These are phyloP conservation scores for Apostichopus parvimensis DNA, from an alignment of 35 echinoderm and acorn worm species.

Conservation along the genomic window DNA sequence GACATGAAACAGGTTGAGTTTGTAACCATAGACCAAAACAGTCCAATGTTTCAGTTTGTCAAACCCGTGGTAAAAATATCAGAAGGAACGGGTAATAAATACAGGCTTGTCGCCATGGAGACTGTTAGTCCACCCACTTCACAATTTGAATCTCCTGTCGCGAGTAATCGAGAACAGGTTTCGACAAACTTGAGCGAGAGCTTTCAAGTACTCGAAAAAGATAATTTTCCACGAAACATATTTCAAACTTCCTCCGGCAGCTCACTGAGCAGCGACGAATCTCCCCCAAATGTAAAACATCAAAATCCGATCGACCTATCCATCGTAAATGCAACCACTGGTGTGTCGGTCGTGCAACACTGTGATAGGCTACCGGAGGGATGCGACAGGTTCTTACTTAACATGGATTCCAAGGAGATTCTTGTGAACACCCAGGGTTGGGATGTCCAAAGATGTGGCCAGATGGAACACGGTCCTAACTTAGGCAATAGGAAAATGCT, in stretches of 20 bases:
- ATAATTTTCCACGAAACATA: neutral
- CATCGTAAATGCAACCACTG: neutral
- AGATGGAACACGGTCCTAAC: neutral
- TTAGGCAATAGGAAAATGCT: conserved; percentile 38
- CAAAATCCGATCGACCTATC: conserved; percentile 18
- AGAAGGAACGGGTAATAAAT: neutral
- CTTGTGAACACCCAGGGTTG: conserved; percentile 19
- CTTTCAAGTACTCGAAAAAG: neutral
- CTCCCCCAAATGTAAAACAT: neutral
- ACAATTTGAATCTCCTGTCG: neutral
- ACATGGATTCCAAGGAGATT: conserved; percentile 43
- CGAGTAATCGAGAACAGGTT: neutral
- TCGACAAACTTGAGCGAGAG: conserved; percentile 13
- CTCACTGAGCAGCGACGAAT: neutral
- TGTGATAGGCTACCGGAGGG: neutral
- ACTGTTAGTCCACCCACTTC: neutral
- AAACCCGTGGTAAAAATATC: neutral
- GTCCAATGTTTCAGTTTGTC: neutral
- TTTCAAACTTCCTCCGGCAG: conserved; percentile 4
- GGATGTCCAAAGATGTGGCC: conserved; percentile 28
- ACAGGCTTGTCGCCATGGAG: neutral
- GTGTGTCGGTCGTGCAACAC: neutral
- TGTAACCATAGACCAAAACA: neutral
- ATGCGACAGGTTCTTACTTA: conserved; percentile 1
- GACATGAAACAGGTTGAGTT: neutral